Evolutionary conservation across 2,797 vertebrate species (phyloP).

Genomic region (Astyanax mexicanus): DNA sequence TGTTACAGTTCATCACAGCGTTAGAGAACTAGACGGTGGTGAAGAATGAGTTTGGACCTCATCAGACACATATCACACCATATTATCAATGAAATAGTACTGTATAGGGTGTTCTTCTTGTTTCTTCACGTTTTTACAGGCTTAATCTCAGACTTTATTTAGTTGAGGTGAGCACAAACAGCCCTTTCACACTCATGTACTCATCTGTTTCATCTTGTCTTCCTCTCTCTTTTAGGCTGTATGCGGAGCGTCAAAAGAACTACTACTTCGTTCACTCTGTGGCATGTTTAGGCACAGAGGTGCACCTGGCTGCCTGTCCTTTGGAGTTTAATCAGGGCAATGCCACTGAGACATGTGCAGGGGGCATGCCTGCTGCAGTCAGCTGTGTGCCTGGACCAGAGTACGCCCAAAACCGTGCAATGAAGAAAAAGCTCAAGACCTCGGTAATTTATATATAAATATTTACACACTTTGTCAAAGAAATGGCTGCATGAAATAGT

Average conservation of each 20-base stretch:
- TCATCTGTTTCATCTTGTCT: background rate
- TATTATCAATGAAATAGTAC: no score
- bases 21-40: no score
- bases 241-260: slow-evolving; percentile 84
- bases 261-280: slow-evolving; percentile 88
- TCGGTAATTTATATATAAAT: slow-evolving; percentile 67
- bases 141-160: no score
- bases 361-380: slow-evolving; percentile 85
- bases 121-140: background rate
- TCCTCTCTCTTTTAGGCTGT: slow-evolving; percentile 80
- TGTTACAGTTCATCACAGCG: background rate
- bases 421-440: slow-evolving; percentile 84
- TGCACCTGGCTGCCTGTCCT: slow-evolving; percentile 90
- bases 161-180: no score
- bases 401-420: slow-evolving; percentile 70
- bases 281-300: slow-evolving; percentile 86
- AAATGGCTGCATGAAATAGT: no score
- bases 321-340: slow-evolving; percentile 88
- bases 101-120: no score
- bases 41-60: no score
- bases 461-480: no score
- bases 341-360: slow-evolving; percentile 75
- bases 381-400: slow-evolving; percentile 89
- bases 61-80: no score
- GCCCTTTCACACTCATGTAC: background rate